phyloP scores from a whole-genome alignment of 2,797 vertebrate genomes.

The Muscicapa striata region DNA sequence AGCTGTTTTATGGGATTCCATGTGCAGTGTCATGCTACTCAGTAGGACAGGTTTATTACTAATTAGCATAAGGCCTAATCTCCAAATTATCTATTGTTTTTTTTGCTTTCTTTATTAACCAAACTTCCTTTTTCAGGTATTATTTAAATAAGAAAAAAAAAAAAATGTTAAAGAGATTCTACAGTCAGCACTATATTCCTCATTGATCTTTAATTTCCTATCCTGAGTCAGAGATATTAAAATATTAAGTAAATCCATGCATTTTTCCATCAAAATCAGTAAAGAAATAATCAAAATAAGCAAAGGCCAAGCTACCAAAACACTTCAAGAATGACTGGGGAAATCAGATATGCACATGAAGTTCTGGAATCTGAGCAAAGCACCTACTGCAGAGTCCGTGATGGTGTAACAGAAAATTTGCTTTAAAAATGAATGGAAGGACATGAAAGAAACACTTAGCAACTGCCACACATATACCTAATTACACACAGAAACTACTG shows the following conservation, averaged over 20 bases:
- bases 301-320: constrained; percentile 34
- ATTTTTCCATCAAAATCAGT: neutral
- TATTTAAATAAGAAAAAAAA: neutral
- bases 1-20: neutral
- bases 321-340: constrained; percentile 1
- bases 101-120: neutral
- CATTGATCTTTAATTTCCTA: neutral
- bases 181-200: neutral
- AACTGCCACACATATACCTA: constrained; percentile 33
- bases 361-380: constrained; percentile 20
- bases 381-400: neutral
- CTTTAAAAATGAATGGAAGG: constrained; percentile 55
- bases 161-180: neutral
- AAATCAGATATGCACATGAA: constrained; percentile 13
- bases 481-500: constrained; percentile 66
- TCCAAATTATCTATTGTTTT: neutral
- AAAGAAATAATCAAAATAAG: constrained; percentile 61
- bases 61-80: neutral
- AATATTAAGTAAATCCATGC: neutral
- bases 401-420: constrained; percentile 49
- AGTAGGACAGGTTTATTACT: neutral
- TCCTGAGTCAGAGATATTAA: neutral
- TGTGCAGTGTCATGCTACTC: neutral
- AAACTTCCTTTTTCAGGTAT: neutral
- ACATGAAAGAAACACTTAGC: constrained; percentile 68